Evolutionary conservation across 2,888 invertebrate genomes (phyloP), one percentile per base, ranked within the genome.

Genomic region (Epirrhoe tristata): DNA sequence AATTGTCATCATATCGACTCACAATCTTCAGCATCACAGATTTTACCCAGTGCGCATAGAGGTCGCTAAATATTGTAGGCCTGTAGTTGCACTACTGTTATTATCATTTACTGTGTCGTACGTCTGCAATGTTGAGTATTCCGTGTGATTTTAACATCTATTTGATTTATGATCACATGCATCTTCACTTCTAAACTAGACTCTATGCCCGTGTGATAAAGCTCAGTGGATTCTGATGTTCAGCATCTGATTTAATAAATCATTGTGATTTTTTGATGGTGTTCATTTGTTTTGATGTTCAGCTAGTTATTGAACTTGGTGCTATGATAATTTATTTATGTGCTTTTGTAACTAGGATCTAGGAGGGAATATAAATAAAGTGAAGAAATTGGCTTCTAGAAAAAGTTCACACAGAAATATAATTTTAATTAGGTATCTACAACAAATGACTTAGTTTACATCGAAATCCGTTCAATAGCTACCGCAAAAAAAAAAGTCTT

Each of bases 71-170:
- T 24, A 24, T 10, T n/a, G 10, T 4, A 14, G 14, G 3, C 36
- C n/a, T 36, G 6, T 14, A 34, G 16, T 54, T 46, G 10, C 32
- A 14, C 51, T 51, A 51, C 56, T 62, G 56, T 55, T 14, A 24
- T 17, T 31, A 48, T 8, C 6, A 34, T 57, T 52, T 39, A 62
- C 58, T 53, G 50, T 50, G 66, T 54, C 66, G 54, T 53, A 24
- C 39, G 31, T 32, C 36, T 39, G 48, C 39, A 10, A 24, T 10
- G 61, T 34, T 48, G 61, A 48, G 51, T 60, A 61, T 61, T 61
- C 32, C 46, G 67, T 58, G 66, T 63, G 67, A 67, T 67, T 67
- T 59, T 56, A 67, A 63, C 58, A 67, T 67, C 52, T 16, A 56
- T 46, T 52, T 67, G 67, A 67, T 67, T 67, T 58, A 67, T 34